Conservation (phyloP, 2,113 vertebrate species). For the Triplophysa siluroides region DNA sequence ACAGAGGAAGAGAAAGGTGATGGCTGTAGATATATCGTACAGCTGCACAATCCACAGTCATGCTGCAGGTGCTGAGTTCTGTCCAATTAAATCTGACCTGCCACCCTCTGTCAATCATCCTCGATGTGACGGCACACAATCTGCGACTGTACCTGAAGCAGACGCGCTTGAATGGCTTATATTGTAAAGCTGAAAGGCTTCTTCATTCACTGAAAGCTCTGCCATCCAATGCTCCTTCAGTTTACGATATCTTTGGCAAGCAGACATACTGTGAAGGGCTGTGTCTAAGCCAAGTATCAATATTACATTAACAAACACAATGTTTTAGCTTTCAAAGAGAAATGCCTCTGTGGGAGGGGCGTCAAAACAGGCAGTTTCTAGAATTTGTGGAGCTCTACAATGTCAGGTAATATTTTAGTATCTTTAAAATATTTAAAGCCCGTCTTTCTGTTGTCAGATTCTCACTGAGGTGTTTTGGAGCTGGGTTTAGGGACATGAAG, state of each 20-base stretch:
- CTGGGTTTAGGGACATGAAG: too few species aligned
- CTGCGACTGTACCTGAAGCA: slow-evolving; percentile 26
- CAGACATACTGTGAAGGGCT: slow-evolving; percentile 3
- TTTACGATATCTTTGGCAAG: slow-evolving; percentile 24
- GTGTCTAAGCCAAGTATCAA: not conserved
- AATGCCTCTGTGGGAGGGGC: not conserved
- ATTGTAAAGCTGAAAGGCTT: not conserved
- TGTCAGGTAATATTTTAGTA: not conserved
- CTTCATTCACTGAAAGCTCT: slow-evolving; percentile 15
- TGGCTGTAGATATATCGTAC: slow-evolving; percentile 57
- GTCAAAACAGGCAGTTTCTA: not conserved
- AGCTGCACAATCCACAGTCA: slow-evolving; percentile 57
- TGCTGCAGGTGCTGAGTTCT: slow-evolving; percentile 52
- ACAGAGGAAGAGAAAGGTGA: slow-evolving; percentile 18
- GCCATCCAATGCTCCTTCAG: not conserved
- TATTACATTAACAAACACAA: slow-evolving; percentile 4
- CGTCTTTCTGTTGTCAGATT: not conserved
- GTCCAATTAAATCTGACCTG: slow-evolving; percentile 64
- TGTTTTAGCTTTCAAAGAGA: slow-evolving; percentile 7
- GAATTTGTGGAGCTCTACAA: not conserved
- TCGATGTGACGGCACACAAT: slow-evolving; percentile 42
- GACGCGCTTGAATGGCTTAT: not conserved
- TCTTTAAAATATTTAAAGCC: not conserved
- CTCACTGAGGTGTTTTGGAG: too few species aligned
- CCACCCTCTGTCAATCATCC: slow-evolving; percentile 60